Conservation (phyloP, 2,797 vertebrate genomes). For the Sebastes glaucus region DNA sequence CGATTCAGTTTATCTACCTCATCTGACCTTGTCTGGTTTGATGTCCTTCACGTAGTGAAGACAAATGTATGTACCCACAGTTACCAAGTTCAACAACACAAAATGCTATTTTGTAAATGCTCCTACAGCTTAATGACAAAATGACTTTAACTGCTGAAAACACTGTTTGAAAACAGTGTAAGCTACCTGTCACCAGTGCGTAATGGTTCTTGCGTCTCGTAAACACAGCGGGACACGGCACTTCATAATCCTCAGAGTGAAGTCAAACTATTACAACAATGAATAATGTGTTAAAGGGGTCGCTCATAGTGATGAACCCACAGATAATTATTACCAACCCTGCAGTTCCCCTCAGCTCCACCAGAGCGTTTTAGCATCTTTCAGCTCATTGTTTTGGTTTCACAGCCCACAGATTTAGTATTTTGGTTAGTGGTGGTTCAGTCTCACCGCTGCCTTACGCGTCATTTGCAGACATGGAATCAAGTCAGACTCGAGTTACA, state of each 20-base stretch:
- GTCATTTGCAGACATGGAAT: neutral
- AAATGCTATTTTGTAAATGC: neutral
- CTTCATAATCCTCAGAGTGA: neutral
- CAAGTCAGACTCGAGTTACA: too few species aligned
- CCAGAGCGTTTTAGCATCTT: neutral
- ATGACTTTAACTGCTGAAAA: neutral
- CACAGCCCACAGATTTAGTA: neutral
- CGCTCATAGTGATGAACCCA: neutral
- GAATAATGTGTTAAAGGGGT: neutral
- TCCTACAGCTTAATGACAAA: neutral
- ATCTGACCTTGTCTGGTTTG: neutral
- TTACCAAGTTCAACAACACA: neutral
- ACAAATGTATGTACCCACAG: neutral
- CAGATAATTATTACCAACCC: neutral
- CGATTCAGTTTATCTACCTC: neutral
- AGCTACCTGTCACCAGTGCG: too few species aligned
- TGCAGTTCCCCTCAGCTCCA: neutral
- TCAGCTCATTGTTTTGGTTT: neutral
- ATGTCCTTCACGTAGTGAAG: neutral
- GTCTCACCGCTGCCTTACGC: neutral
- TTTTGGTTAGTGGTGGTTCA: neutral
- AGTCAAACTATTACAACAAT: neutral
- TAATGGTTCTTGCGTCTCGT: neutral
- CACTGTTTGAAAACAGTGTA: neutral
- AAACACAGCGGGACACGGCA: neutral